Evolutionary conservation across 2,888 invertebrate genomes (phyloP).

Genomic region (Chrysopilus asiliformis): DNA sequence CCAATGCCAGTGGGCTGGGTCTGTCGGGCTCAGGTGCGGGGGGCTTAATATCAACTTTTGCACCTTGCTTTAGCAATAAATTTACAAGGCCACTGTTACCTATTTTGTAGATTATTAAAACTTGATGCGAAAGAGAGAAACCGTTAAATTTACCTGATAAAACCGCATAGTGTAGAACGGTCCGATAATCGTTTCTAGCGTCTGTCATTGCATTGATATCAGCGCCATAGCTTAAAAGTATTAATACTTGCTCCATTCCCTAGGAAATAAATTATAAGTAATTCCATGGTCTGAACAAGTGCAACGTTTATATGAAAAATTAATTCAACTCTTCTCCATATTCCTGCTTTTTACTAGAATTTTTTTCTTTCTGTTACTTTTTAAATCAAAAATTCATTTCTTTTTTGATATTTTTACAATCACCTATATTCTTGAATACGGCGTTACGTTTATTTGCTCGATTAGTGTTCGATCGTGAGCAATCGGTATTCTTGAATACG

Average conservation of each 20-base stretch:
- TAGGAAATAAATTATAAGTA: constrained; percentile 27
- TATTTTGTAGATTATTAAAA: constrained; percentile 17
- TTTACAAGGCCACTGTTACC: constrained; percentile 59
- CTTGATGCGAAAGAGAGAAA: neutral
- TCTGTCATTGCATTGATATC: constrained; percentile 77
- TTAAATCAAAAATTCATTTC: too few relatives aligned
- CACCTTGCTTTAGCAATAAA: constrained; percentile 69
- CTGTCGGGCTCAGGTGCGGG: constrained; percentile 45
- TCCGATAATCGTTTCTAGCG: constrained; percentile 73
- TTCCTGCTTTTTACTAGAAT: too few relatives aligned
- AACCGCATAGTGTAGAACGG: constrained; percentile 80
- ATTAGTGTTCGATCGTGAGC: too few relatives aligned
- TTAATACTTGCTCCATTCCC: constrained; percentile 61
- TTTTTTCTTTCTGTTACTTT: too few relatives aligned
- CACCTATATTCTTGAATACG: too few relatives aligned
- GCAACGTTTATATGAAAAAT: too few relatives aligned
- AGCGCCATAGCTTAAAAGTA: constrained; percentile 67
- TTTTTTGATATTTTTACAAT: too few relatives aligned
- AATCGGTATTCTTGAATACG: too few relatives aligned
- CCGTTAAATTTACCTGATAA: constrained; percentile 47
- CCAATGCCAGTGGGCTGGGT: constrained; percentile 71
- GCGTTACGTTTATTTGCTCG: too few relatives aligned
- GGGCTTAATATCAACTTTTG: constrained; percentile 50
- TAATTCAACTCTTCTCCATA: too few relatives aligned
- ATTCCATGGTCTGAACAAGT: neutral